phyloP scores from a whole-genome alignment of 2,113 vertebrate genomes.

The Marmota monax region DNA sequence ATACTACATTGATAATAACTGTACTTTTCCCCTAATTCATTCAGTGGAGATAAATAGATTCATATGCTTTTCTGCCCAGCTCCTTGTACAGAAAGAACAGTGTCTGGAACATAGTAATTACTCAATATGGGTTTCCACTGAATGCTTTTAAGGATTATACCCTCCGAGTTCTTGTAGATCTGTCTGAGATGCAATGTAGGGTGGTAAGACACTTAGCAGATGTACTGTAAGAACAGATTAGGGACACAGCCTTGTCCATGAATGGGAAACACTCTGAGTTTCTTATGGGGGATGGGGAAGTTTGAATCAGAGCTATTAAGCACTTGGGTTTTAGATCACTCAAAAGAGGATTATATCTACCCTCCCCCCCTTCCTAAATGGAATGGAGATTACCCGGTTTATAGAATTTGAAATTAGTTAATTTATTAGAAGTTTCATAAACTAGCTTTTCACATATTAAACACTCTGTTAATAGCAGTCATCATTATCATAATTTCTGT shows the following conservation, averaged over 20 bases:
- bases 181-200: not conserved
- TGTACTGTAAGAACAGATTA: not conserved
- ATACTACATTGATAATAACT: not conserved
- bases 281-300: rapidly evolving
- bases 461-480: not conserved
- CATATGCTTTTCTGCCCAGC: not conserved
- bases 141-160: not conserved
- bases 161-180: not conserved
- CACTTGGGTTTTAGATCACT: not conserved
- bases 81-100: not conserved
- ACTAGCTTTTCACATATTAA: not conserved
- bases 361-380: not conserved
- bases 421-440: not conserved
- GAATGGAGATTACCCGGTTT: not conserved
- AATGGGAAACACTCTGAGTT: not conserved
- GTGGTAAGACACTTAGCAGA: not conserved
- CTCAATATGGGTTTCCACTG: not conserved
- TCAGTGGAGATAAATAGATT: not conserved
- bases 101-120: not conserved
- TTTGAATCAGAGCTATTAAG: not conserved
- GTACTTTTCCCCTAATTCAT: not conserved
- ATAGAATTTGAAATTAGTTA: not conserved
- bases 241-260: not conserved
- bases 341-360: not conserved
- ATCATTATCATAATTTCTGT: not conserved